phyloP scores from a whole-genome alignment of 2,888 invertebrate species.

The Galerucella nymphaeae region DNA sequence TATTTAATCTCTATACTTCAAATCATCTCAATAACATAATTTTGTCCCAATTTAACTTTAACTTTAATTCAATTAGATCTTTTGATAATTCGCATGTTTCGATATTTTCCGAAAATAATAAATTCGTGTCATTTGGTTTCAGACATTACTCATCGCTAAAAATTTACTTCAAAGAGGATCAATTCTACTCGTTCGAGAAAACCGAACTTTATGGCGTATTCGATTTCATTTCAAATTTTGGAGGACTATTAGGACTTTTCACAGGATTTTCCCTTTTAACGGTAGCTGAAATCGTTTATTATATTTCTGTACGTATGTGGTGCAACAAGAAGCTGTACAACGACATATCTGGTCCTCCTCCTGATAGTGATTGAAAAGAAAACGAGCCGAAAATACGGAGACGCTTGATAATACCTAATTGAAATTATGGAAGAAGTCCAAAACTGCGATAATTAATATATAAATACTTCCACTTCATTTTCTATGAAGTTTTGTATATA shows the following conservation, averaged over 20 bases:
- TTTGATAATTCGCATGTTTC: no score
- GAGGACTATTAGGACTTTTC: constrained; percentile 56
- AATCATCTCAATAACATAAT: no score
- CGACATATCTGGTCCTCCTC: constrained; percentile 51
- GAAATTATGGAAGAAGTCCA: no score
- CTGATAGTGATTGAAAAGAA: constrained; percentile 3
- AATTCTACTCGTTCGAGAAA: constrained; percentile 52
- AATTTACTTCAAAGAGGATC: constrained; percentile 51
- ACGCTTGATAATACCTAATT: no score
- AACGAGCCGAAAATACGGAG: neutral
- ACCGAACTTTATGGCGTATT: constrained; percentile 56
- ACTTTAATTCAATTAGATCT: no score
- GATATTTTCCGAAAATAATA: neutral
- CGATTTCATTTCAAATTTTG: constrained; percentile 56
- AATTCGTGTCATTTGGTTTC: constrained; percentile 31
- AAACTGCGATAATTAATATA: no score
- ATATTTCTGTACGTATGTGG: constrained; percentile 64
- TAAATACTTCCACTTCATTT: no score
- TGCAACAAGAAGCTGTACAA: constrained; percentile 58
- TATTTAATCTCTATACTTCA: no score
- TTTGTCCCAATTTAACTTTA: no score
- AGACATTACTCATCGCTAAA: constrained; percentile 49
- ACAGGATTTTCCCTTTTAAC: constrained; percentile 64
- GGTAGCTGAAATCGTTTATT: constrained; percentile 69
- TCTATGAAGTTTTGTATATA: no score